These are phyloP conservation scores for Podotricha telesiphe DNA, from an alignment of 2,888 invertebrate species.

Conservation along the genomic window DNA sequence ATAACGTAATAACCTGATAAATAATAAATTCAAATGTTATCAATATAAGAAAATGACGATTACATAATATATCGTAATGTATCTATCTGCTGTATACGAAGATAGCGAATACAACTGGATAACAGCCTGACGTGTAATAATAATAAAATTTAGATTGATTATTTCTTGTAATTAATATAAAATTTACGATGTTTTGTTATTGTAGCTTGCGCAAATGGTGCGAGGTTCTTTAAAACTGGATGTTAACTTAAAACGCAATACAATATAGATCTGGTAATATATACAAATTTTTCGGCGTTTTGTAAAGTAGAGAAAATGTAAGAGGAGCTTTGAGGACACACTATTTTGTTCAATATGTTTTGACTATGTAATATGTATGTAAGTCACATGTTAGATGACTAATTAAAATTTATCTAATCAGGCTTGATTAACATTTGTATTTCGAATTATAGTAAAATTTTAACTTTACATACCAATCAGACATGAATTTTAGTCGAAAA, in stretches of 20 bases:
- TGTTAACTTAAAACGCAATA: background rate
- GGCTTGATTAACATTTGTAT: too few relatives aligned
- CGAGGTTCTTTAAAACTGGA: background rate
- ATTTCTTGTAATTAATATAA: background rate
- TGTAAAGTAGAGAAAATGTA: too few relatives aligned
- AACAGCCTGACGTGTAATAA: background rate
- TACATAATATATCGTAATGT: background rate
- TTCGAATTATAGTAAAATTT: too few relatives aligned
- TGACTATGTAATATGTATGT: too few relatives aligned
- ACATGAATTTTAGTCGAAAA: too few relatives aligned
- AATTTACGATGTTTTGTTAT: background rate
- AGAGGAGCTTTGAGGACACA: too few relatives aligned
- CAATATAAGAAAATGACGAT: conserved; percentile 10
- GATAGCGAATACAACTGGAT: background rate
- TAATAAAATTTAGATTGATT: conserved; percentile 3
- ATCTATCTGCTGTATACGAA: background rate
- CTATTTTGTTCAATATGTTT: too few relatives aligned
- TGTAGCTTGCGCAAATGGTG: background rate
- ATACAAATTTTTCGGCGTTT: too few relatives aligned
- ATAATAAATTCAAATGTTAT: conserved; percentile 9
- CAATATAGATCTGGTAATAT: too few relatives aligned
- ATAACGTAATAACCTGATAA: background rate
- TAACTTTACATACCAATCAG: too few relatives aligned
- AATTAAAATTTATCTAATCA: too few relatives aligned
- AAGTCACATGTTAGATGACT: too few relatives aligned